A percentile compares a stretch with the other conserved stretches of the same genome.
Evolutionary conservation across 2,888 invertebrate species (phyloP).

Genomic region (Strigamia transsilvanica): DNA sequence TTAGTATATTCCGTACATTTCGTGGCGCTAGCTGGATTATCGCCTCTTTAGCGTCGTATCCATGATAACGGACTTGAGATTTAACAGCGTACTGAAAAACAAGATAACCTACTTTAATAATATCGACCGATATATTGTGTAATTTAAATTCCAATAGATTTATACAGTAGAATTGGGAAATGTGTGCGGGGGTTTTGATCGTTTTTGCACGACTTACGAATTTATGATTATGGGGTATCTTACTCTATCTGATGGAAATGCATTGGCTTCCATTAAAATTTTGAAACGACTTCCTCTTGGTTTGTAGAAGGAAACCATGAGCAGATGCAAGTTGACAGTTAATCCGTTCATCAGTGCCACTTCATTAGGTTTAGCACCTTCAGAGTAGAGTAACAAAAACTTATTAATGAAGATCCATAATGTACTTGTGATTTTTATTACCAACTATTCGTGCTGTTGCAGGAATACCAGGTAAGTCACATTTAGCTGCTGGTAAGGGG

Average conservation of each 20-base stretch:
- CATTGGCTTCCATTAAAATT: slow-evolving; percentile 68
- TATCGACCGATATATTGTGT: neutral
- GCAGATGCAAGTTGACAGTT: slow-evolving; percentile 69
- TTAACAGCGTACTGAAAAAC: slow-evolving; percentile 67
- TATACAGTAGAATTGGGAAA: no score
- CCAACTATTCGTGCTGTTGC: slow-evolving; percentile 59
- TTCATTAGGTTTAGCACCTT: slow-evolving; percentile 63
- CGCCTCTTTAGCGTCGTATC: slow-evolving; percentile 65
- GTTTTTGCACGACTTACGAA: neutral
- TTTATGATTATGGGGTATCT: neutral
- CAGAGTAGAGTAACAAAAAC: slow-evolving; percentile 49
- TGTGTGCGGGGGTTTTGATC: no score
- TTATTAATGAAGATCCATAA: no score
- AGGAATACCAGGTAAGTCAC: slow-evolving; percentile 60
- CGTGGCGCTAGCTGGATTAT: slow-evolving; percentile 66
- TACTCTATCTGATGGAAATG: slow-evolving; percentile 70
- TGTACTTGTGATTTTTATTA: neutral
- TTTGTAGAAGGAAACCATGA: slow-evolving; percentile 69
- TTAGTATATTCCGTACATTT: slow-evolving; percentile 60
- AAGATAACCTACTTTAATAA: neutral
- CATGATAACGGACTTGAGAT: slow-evolving; percentile 67
- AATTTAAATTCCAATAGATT: neutral
- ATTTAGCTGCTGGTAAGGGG: slow-evolving; percentile 59
- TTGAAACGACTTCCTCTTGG: slow-evolving; percentile 68
- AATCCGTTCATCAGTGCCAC: slow-evolving; percentile 69